Base-by-base conservation (phyloP, 2,797 vertebrate genomes). In the Holocentrus rufus region DNA sequence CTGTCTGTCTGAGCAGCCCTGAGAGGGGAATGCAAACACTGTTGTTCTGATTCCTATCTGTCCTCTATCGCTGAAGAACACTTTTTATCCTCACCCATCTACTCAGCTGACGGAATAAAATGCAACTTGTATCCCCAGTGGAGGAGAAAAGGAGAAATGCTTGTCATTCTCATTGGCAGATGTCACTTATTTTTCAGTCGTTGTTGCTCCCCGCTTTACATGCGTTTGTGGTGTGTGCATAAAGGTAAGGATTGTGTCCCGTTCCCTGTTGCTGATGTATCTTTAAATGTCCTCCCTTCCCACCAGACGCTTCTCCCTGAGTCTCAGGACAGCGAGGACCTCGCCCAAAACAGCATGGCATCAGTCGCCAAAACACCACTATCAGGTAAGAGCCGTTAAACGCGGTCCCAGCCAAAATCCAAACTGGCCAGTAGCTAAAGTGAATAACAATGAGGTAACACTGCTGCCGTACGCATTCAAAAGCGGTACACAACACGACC, bases 341-440 rank as follows among this genome's bases (percentile, higher is more conserved):
- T 73, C 0, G 58, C 82, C 4, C 82, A 91, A 25, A 74, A 82
- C 84, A 91, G 83, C 61, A 93, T 92, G 92, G 90, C 91, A 11
- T 89, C 88, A 0, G 89, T 88, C n/a, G 53, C 69, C 63, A 92
- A 92, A 82, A 69, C 82, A 22, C 82, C 90, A 2, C 76, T 85
- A 15, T 84, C 91, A 86, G 92, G 93, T 94, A 88, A 77, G 74
- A 65, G 27, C 44, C 20, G 5, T 11, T 62, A 5, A 27, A 53
- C 6, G 17, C 8, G 6, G 34, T 17, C 30, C 65, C 22, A 67
- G 1, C 9, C 60, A 17, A 36, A 49, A 23, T 14, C 1, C 11
- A 50, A 56, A 56, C 8, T 1, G 42, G 1, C 1, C 3, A 44
- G 14, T 44, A 25, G 30, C 49, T 7, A 18, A 23, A 52, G 8